Percentiles rank a stretch among this genome's conserved stretches.
Conservation (phyloP, 2,888 invertebrate species). For the Drosophila tanythrix region DNA sequence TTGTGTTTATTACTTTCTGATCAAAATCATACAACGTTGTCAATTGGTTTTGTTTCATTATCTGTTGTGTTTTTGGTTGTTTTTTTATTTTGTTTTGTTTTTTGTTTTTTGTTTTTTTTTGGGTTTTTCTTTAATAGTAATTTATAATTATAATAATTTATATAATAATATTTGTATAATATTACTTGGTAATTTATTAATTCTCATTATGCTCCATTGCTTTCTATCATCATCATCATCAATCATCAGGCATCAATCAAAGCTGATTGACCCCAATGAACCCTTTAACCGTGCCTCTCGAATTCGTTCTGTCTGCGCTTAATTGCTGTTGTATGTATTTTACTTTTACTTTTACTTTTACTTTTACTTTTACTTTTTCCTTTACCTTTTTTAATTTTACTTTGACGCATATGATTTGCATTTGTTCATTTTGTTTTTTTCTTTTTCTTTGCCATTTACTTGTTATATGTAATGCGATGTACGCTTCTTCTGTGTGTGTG, state of each 20-base stretch:
- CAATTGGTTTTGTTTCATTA: conserved; percentile 80
- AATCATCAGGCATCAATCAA: conserved; percentile 31
- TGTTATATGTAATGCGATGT: conserved; percentile 61
- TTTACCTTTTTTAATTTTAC: conserved; percentile 42
- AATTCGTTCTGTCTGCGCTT: conserved; percentile 32
- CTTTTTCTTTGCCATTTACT: conserved; percentile 57
- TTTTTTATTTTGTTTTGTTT: conserved; percentile 40
- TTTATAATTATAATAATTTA: conserved; percentile 80
- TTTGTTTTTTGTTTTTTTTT: conserved; percentile 41
- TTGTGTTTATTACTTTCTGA: conserved; percentile 82
- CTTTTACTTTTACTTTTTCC: conserved; percentile 46
- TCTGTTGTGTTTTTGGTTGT: conserved; percentile 54
- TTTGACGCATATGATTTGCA: conserved; percentile 74
- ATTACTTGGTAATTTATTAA: conserved; percentile 81
- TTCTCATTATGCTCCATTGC: conserved; percentile 56
- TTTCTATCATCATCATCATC: conserved; percentile 4
- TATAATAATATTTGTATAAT: conserved; percentile 80
- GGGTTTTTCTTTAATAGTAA: conserved; percentile 71
- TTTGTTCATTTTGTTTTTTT: conserved; percentile 31
- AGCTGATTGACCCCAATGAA: conserved; percentile 40
- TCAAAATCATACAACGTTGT: conserved; percentile 85
- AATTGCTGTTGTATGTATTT: conserved; percentile 42
- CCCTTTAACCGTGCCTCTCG: conserved; percentile 30
- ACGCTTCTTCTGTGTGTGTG: conserved; percentile 31
- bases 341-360: conserved; percentile 48